Evolutionary conservation across 2,113 vertebrate species (phyloP), one percentile per base, ranked within the genome.

Genomic region (Butastur rufipennis): DNA sequence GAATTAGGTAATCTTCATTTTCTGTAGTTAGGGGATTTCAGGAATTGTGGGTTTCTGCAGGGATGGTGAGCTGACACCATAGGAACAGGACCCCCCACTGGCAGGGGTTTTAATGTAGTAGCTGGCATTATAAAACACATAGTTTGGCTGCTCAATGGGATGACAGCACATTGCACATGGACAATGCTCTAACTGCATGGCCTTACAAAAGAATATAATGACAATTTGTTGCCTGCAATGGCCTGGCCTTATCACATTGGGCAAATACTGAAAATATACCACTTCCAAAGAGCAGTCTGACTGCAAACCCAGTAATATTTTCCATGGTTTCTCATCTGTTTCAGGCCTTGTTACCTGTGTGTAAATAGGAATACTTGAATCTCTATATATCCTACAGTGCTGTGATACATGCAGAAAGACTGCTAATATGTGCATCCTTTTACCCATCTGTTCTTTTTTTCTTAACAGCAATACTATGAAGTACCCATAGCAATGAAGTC

Each of bases 401-500:
- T 70, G 48, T 56, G 56, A 73, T 40, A 55, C 5, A 50, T 58
- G 48, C n/a, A 87, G 50, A 80, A 89, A 66, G 68, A 38, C 34
- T 87, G 43, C 68, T 89, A 79, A 52, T 47, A 40, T 7, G 17
- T 92, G 25, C 36, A 81, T 58, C 11, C 27, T 87, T 63, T 80
- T 32, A 87, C 25, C 10, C 22, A 48, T 40, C 68, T 80, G 27
- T 67, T 48, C 42, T 53, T 56, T 75, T 96, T 96, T 94, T 70
- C 81, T 73, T 70, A 85, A 94, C 97, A 99, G 99, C 99, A 99
- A 99, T 98, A 99, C 83, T 99, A 99, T 56, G 99, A 99, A 97
- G 99, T 99, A 74, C 99, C 99, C 43, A 99, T 99, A 80, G 98
- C 99, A 88, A 99, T 99, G 99, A 99, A 99, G 97, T 99, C 99